Percentiles rank a stretch among this genome's conserved stretches.
phyloP scores from a whole-genome alignment of 2,797 vertebrate genomes.

The Coendou prehensilis region DNA sequence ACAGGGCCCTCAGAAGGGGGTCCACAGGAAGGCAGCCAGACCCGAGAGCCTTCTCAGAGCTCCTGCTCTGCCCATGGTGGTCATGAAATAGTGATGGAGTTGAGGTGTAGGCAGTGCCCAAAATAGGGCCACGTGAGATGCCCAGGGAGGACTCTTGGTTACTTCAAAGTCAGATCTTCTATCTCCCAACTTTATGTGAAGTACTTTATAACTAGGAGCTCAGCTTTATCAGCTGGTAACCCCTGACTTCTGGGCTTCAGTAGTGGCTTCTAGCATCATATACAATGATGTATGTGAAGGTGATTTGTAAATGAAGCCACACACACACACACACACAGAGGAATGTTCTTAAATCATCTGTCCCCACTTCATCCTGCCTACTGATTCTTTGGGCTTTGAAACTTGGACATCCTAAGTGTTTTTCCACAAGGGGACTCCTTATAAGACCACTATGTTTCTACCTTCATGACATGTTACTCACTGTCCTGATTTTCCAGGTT shows the following conservation, averaged over 20 bases:
- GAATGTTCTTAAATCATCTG: neutral
- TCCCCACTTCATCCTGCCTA: neutral
- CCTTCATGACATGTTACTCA: neutral
- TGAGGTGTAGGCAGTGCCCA: neutral
- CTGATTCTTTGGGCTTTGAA: neutral
- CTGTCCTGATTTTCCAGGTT: constrained; percentile 22
- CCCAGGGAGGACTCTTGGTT: neutral
- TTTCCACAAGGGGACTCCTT: neutral
- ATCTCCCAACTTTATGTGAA: neutral
- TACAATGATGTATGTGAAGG: neutral
- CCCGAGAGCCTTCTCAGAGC: neutral
- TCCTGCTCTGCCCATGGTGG: neutral
- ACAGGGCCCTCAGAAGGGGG: neutral
- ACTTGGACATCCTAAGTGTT: neutral
- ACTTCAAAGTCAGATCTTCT: neutral
- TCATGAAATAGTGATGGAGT: neutral
- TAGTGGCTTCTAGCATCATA: neutral
- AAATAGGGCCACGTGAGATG: neutral
- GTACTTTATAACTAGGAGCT: neutral
- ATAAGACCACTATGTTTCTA: neutral
- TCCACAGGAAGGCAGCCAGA: neutral
- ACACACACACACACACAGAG: neutral
- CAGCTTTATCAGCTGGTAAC: neutral
- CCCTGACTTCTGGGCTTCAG: neutral
- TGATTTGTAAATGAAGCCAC: neutral